Evolutionary conservation across 2,888 invertebrate genomes (phyloP), one percentile per base, ranked within the genome.

Genomic region (Rhagium mordax): DNA sequence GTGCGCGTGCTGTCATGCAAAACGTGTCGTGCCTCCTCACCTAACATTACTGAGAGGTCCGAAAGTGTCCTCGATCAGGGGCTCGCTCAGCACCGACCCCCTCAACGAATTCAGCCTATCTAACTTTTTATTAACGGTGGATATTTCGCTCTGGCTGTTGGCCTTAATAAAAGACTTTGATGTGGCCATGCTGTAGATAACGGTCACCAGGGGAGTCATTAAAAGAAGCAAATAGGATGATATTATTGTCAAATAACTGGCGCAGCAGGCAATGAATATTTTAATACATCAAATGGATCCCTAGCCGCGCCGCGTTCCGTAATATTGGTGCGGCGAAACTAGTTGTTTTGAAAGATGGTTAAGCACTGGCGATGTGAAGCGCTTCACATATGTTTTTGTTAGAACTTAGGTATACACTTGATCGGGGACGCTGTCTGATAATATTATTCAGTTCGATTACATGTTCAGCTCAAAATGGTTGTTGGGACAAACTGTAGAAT

Each of bases 41-140:
- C 96, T 93, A 70, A 97, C 96, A 84, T 97, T 97, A 86, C 96
- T 96, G n/a, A 97, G 89, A 4, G 96, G 96, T 15, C 97, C 97
- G 84, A 97, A 96, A 81, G 93, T 95, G 83, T 96, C 96, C 81
- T 96, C 95, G 5, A 93, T 92, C 80, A 94, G 91, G n/a, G 94
- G 93, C 82, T 96, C 96, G 51, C 94, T 94, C 13, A 72, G 55
- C 16, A 93, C 91, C 59, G 95, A 95, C 69, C 95, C 95, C 86
- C 91, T 89, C 69, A 94, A 85, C 0, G 93, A 93, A 84, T 93
- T 92, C 78, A 91, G 88, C 76, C 94, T 91, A 80, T 93, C 93
- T 76, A 95, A 89, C 70, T 74, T 72, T 67, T 79, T 79, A 57
- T 69, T 76, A 8, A 88, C 87, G 27, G 88, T 87, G 49, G 91